phyloP scores from a whole-genome alignment of 2,888 invertebrate species.

The Punctoribates punctum region DNA sequence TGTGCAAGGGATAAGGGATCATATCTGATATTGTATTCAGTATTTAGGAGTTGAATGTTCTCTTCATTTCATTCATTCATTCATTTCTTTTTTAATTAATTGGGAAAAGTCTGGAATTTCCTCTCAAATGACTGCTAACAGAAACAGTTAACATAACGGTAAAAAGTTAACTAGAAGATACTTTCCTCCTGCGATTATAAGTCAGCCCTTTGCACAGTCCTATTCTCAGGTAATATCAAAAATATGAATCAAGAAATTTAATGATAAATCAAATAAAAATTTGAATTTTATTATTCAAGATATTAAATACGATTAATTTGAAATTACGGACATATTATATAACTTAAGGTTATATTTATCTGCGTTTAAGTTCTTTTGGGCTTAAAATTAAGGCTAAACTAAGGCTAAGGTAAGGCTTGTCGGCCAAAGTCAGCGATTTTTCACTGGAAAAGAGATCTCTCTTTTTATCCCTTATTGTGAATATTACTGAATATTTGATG shows the following conservation, averaged over 20 bases:
- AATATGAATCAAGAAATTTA: not conserved
- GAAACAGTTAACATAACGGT: no score
- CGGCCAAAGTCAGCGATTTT: conserved; percentile 24
- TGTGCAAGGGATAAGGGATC: no score
- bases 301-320: not conserved
- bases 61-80: no score
- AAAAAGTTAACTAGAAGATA: no score
- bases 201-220: no score
- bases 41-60: no score
- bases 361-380: not conserved
- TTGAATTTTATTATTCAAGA: not conserved
- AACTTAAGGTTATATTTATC: conserved; percentile 15
- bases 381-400: not conserved
- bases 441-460: not conserved
- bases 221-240: not conserved
- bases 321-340: conserved; percentile 17
- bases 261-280: not conserved
- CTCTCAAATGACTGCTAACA: no score
- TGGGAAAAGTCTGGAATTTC: no score
- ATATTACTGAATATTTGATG: not conserved
- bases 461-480: not conserved
- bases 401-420: not conserved
- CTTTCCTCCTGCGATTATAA: no score
- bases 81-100: no score
- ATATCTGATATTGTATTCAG: no score